Percentiles rank a stretch among this genome's conserved stretches.
Evolutionary conservation across 1,140 invertebrate species (phyloP).

Genomic region (Saccostrea cuccullata): DNA sequence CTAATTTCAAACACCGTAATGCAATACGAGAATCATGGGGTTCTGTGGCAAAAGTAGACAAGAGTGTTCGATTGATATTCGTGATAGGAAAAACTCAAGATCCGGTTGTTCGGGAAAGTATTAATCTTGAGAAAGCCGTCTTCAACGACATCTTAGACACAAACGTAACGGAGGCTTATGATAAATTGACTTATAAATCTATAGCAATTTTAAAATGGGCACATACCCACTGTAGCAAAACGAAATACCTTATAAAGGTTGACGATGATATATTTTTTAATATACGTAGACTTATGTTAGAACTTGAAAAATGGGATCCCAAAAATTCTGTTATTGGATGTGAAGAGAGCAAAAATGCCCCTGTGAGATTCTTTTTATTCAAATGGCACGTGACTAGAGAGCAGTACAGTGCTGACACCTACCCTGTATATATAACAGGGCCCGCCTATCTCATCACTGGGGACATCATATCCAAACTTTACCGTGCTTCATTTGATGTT

Average conservation of each 20-base stretch:
- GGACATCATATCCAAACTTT: conserved; percentile 67
- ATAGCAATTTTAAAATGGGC: conserved; percentile 90
- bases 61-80: conserved; percentile 78
- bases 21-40: conserved; percentile 59
- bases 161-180: conserved; percentile 87
- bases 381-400: conserved; percentile 75
- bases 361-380: conserved; percentile 64
- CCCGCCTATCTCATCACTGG: conserved; percentile 75
- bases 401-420: conserved; percentile 69
- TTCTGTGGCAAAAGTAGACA: conserved; percentile 35
- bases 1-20: conserved; percentile 48
- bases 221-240: conserved; percentile 83
- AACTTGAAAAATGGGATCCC: conserved; percentile 40
- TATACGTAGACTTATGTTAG: conserved; percentile 59
- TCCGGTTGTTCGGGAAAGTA: conserved; percentile 74
- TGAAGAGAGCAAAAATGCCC: conserved; percentile 40
- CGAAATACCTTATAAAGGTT: conserved; percentile 79
- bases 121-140: conserved; percentile 82
- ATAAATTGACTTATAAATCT: conserved; percentile 92
- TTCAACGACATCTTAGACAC: conserved; percentile 89
- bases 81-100: conserved; percentile 83
- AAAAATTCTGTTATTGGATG: conserved; percentile 52
- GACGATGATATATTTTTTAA: conserved; percentile 81
- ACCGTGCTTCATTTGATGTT: conserved; percentile 61
- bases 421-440: conserved; percentile 73